Evolutionary conservation across 2,888 invertebrate genomes (phyloP).

Genomic region (Tolmerus cingulatus): DNA sequence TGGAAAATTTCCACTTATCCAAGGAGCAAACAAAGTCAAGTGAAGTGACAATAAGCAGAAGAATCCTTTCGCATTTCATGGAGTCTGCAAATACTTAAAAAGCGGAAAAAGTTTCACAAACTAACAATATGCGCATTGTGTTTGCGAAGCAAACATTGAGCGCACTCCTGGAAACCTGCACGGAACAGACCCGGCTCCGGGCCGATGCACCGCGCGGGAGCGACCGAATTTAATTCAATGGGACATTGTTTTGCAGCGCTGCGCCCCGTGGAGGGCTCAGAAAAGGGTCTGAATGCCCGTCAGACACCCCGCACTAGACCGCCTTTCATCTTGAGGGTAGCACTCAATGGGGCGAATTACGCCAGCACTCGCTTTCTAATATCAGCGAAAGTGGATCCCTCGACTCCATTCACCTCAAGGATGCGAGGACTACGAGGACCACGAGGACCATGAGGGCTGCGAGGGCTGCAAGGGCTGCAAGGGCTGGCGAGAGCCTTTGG

Average conservation of each 20-base stretch:
- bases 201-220: slow-evolving; percentile 14
- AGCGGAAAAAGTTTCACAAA: slow-evolving; percentile 41
- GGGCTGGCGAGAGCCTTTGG: background rate
- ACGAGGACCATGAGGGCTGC: background rate
- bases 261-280: background rate
- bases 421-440: background rate
- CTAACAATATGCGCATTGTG: slow-evolving; percentile 38
- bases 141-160: slow-evolving; percentile 21
- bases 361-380: background rate
- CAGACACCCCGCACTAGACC: background rate
- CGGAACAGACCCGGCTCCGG: background rate
- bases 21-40: slow-evolving; percentile 39
- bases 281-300: slow-evolving; percentile 8
- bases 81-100: slow-evolving; percentile 40
- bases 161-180: slow-evolving; percentile 13
- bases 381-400: background rate
- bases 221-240: slow-evolving; percentile 23
- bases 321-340: background rate
- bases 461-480: background rate
- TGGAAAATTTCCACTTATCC: slow-evolving; percentile 40
- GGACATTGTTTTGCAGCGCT: slow-evolving; percentile 16
- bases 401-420: background rate
- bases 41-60: slow-evolving; percentile 39
- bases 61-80: slow-evolving; percentile 37
- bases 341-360: background rate